Conservation (phyloP, 2,797 vertebrate genomes). For the Monodelphis domestica region DNA sequence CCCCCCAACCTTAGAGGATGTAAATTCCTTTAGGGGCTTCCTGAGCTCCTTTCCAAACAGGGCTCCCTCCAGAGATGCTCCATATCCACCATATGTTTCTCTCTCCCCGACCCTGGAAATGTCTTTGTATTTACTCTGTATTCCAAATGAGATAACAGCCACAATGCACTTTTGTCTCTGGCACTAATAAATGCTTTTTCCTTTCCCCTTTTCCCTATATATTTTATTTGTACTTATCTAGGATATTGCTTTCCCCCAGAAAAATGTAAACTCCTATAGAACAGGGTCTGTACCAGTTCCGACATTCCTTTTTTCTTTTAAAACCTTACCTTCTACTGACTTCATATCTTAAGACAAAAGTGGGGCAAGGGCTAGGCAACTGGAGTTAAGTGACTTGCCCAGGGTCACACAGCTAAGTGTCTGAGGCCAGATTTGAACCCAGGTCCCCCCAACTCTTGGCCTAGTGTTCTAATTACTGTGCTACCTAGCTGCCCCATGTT, state of each 20-base stretch:
- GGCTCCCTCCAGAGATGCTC: neutral
- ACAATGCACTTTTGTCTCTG: neutral
- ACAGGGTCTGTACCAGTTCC: neutral
- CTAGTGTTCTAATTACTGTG: no score
- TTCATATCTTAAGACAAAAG: no score
- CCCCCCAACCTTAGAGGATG: neutral
- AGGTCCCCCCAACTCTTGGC: no score
- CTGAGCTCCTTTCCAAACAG: neutral
- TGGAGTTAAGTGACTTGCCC: no score
- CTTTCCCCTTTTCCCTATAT: neutral
- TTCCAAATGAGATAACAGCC: neutral
- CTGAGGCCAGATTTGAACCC: no score
- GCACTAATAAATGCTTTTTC: neutral
- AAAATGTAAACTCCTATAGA: neutral
- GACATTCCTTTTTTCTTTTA: no score
- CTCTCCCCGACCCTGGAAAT: neutral
- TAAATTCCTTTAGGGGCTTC: neutral
- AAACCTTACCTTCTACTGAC: no score
- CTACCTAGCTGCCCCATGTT: no score
- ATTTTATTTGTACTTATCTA: neutral
- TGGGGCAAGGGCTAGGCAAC: no score
- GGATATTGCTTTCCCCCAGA: neutral
- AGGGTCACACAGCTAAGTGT: no score
- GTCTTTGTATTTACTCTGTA: neutral
- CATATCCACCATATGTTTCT: neutral